Conservation (phyloP, 2,888 invertebrate genomes). For the Pandemis heparana region DNA sequence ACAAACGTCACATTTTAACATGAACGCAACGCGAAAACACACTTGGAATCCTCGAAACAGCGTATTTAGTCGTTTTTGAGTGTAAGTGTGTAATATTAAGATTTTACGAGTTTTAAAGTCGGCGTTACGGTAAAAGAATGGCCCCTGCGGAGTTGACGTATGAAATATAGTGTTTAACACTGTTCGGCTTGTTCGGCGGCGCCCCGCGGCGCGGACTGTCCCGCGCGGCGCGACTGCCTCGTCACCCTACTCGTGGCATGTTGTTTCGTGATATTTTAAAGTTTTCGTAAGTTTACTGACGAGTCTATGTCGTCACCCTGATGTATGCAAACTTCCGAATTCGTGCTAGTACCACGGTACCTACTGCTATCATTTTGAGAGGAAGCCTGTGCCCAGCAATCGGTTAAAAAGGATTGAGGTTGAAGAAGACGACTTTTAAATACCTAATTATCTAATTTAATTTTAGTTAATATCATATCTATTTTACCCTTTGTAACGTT, state of each 20-base stretch:
- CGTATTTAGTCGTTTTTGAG: slow-evolving; percentile 45
- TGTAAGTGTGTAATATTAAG: slow-evolving; percentile 61
- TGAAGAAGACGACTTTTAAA: too few relatives aligned
- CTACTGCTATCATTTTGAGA: too few relatives aligned
- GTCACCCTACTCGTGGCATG: slow-evolving; percentile 47
- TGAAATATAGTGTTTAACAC: slow-evolving; percentile 84
- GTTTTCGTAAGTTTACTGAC: background rate
- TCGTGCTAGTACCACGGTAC: too few relatives aligned
- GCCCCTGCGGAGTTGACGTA: slow-evolving; percentile 68
- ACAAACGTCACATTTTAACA: slow-evolving; percentile 8
- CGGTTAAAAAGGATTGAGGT: background rate
- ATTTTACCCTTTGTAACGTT: too few relatives aligned
- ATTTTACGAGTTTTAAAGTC: slow-evolving; percentile 70
- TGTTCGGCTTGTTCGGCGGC: slow-evolving; percentile 69
- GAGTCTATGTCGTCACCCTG: background rate
- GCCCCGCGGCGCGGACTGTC: slow-evolving; percentile 54
- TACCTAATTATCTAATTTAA: too few relatives aligned
- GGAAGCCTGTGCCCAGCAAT: background rate
- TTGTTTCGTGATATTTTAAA: background rate
- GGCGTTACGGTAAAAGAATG: slow-evolving; percentile 67
- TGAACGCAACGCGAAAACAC: slow-evolving; percentile 36
- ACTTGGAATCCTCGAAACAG: slow-evolving; percentile 14
- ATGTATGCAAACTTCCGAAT: background rate
- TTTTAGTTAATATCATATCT: too few relatives aligned
- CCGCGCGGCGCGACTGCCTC: slow-evolving; percentile 46